Base-by-base conservation (phyloP, 2,888 invertebrate species). In the Cacoxenus indagator region DNA sequence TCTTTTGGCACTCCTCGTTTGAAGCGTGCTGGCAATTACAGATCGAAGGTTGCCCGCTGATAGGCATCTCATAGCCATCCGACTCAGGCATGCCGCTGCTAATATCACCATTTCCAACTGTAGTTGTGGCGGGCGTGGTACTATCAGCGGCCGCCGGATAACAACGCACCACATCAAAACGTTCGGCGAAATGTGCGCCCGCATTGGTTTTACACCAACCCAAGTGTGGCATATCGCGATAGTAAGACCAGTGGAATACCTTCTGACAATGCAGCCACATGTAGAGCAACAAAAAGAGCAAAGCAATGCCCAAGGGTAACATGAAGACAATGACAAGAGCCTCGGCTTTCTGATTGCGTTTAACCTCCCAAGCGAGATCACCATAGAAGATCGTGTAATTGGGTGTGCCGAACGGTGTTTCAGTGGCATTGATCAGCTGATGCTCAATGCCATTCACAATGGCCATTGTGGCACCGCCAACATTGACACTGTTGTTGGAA, bases 221-320 rank as follows among this genome's bases (percentile, higher is more conserved):
- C 4, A 78, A 75, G 54, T 77, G 78, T 26, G 71, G 68, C 14
- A 82, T 46, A 0, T 75, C 72, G 5, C 80, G 65, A 64, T 87
- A 87, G 68, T 84, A 87, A 0, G 87, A 87, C 37, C 82, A 72
- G 69, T 87, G 87, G 69, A 86, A 87, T 27, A 87, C 72, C 14
- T 85, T 83, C 65, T 87, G 87, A 51, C 87, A 87, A 70, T 87
- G 85, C 26, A 86, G 81, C 80, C 87, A 87, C 65, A 87, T 74
- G 67, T 87, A 87, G 4, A 87, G 78, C 4, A 87, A 65, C 1
- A 87, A 75, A 65, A 87, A 86, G 27, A 87, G 75, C 31, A 86
- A 67, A 0, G 86, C 86, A 24, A 87, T 85, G 6, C 87, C 87
- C 67, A 87, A 37, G 0, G 87, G 87, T 64, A 87, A 73, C 85